These are phyloP conservation scores for Ailuropoda melanoleuca DNA, from an alignment of 2,113 vertebrate species.

Conservation along the genomic window DNA sequence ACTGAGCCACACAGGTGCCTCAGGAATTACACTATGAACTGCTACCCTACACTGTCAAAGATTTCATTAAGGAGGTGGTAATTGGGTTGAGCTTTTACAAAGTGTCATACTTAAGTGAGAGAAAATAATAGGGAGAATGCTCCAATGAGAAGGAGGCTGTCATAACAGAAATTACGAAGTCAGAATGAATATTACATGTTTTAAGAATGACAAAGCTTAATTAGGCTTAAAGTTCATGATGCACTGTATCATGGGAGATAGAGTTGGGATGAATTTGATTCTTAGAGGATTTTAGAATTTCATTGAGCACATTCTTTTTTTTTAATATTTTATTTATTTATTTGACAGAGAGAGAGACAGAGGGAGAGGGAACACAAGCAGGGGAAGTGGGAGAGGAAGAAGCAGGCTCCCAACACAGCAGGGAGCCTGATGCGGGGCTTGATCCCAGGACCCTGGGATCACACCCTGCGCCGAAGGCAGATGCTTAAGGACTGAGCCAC, in stretches of 20 bases:
- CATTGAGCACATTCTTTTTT: neutral
- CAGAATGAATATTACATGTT: neutral
- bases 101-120: neutral
- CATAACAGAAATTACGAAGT: neutral
- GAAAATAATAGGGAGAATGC: neutral
- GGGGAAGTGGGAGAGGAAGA: no score
- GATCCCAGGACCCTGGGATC: no score
- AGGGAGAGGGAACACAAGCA: no score
- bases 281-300: slow-evolving; percentile 8
- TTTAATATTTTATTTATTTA: no score
- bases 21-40: neutral
- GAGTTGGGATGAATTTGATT: neutral
- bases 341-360: no score
- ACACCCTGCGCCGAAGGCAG: no score
- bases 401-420: no score
- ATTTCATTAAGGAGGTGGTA: neutral
- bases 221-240: neutral
- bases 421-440: no score
- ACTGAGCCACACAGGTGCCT: neutral
- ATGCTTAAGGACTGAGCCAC: no score
- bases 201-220: neutral
- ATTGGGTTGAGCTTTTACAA: neutral
- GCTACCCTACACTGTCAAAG: neutral
- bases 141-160: neutral
- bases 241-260: neutral